A percentile compares a stretch with the other conserved stretches of the same genome.
Conservation (phyloP, 2,797 vertebrate species). For the Melanogrammus aeglefinus region DNA sequence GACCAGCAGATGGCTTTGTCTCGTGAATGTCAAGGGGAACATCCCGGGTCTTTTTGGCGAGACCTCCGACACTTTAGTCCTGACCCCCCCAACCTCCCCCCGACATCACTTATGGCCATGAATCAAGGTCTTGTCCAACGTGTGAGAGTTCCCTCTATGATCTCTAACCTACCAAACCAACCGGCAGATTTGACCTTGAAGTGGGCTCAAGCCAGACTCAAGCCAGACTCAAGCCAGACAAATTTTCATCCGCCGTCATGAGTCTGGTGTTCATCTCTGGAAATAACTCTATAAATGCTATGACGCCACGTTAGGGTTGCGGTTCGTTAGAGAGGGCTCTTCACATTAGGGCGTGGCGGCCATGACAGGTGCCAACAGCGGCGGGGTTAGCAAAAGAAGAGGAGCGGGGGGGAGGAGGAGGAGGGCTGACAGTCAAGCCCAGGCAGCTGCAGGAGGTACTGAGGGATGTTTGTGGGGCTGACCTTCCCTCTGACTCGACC, state of each 20-base stretch:
- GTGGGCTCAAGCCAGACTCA: neutral
- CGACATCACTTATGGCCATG: neutral
- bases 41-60: neutral
- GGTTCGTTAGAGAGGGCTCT: neutral
- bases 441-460: neutral
- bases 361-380: neutral
- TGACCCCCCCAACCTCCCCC: neutral
- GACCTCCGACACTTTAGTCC: neutral
- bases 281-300: neutral
- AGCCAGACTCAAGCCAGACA: neutral
- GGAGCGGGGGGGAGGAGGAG: neutral
- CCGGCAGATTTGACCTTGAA: neutral
- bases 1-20: constrained; percentile 2
- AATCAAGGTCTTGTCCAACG: neutral
- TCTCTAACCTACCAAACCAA: neutral
- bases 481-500: neutral
- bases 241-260: neutral
- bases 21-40: constrained; percentile 1
- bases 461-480: neutral
- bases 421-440: neutral
- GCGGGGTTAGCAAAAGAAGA: neutral
- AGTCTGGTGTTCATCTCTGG: neutral
- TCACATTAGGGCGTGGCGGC: neutral
- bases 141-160: neutral
- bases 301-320: neutral